These are phyloP conservation scores for Aspidiotus rigidus DNA, from an alignment of 2,888 invertebrate genomes.

Conservation along the genomic window DNA sequence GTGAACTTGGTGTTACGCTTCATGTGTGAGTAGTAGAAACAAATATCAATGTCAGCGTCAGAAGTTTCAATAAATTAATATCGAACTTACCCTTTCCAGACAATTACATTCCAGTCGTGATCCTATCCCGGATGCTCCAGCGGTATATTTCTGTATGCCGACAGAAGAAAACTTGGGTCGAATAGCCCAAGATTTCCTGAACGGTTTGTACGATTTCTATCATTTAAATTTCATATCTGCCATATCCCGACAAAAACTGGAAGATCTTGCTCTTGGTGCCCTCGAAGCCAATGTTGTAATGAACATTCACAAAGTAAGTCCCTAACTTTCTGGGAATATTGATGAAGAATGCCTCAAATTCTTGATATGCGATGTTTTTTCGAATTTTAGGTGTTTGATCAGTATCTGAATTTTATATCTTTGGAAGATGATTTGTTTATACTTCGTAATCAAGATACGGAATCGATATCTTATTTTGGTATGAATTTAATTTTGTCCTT, in stretches of 20 bases:
- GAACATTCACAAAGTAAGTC: conserved; percentile 73
- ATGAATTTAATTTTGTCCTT: conserved; percentile 40
- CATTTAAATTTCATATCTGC: conserved; percentile 96
- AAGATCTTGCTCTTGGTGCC: conserved; percentile 88
- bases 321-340: not conserved
- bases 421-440: conserved; percentile 96
- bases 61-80: not conserved
- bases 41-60: not conserved
- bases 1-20: conserved; percentile 93
- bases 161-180: conserved; percentile 91
- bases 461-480: conserved; percentile 86
- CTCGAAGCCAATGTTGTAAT: conserved; percentile 83
- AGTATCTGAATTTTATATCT: conserved; percentile 96
- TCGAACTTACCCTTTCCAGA: conserved; percentile 45
- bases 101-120: conserved; percentile 80
- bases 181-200: conserved; percentile 81
- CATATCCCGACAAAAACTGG: conserved; percentile 82
- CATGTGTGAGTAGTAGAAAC: conserved; percentile 68
- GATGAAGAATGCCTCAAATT: not conserved
- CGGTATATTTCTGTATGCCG: conserved; percentile 94
- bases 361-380: not conserved
- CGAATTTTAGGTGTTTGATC: conserved; percentile 70
- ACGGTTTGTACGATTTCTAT: conserved; percentile 85
- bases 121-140: conserved; percentile 96
- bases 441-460: conserved; percentile 84